Base-by-base conservation (phyloP, 2,888 invertebrate species). In the Brenthis daphne region DNA sequence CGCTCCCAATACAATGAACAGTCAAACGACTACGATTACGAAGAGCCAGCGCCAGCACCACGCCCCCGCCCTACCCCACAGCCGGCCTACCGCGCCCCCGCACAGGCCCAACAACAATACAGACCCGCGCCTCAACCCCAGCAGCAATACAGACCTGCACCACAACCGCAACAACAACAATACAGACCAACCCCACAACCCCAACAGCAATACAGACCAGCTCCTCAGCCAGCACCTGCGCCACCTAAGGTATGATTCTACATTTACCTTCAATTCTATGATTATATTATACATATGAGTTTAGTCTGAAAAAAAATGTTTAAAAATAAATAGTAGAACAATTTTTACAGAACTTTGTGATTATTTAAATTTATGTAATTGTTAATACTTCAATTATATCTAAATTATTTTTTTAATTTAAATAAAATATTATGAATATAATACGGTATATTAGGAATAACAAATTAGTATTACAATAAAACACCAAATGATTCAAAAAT, bases 1-100 rank as follows among this genome's bases (percentile, higher is more conserved):
- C 85, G 85, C 66, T 81, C 81, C 68, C 87, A 87, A 68, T 85
- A 87, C 80, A 82, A 84, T 13, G 81, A 81, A 3, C 82, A 83
- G 48, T 75, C 80, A 4, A 75, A 82, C 60, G 89, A 89, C 80
- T 87, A 87, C 77, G 90, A 90, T 80, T 91, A 89, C 77, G 86
- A 89, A 12, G 90, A 90, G 57, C 79, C 85, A 0, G 84, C 85
- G 0, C 85, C 85, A 11, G 77, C 81, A 13, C 86, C 82, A 82
- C 84, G 24, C 77, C 72, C 79, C 77, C 76, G 79, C 75, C 69
- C 79, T 79, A 71, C 79, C 2, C 67, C 61, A n/a, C 67, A 65
- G 14, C 67, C 68, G 20, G 51, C 65, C 37, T 57, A 82, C 85
- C 64, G 69, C 66, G 57, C 67, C 54, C 64, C 69, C 57, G 37